These are phyloP conservation scores for Macroramphosus scolopax DNA, from an alignment of 2,797 vertebrate genomes.

Conservation along the genomic window DNA sequence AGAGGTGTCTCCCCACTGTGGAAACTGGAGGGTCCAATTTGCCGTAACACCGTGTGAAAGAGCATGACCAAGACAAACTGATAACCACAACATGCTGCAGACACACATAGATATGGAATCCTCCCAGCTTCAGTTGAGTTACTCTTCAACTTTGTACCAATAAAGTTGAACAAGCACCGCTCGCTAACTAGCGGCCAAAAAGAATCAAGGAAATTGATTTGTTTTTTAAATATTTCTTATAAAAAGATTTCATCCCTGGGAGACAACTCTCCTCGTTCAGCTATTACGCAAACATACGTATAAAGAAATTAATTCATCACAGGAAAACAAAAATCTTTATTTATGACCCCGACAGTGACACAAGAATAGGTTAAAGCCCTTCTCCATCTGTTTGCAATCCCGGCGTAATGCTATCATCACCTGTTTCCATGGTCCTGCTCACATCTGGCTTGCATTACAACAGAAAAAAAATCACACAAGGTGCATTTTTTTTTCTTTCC, in stretches of 20 bases:
- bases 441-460: conserved; percentile 91
- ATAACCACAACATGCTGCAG: conserved; percentile 10
- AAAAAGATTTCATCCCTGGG: conserved; percentile 23
- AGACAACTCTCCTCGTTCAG: conserved; percentile 51
- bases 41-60: conserved; percentile 4
- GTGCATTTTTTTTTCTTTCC: conserved; percentile 83
- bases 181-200: conserved; percentile 17
- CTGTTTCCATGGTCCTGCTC: conserved; percentile 84
- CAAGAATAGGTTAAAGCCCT: conserved; percentile 84
- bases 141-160: conserved; percentile 17
- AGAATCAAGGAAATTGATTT: no score
- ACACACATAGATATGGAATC: conserved; percentile 1
- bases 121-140: conserved; percentile 1
- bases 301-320: conserved; percentile 70
- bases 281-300: conserved; percentile 58
- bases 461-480: conserved; percentile 83
- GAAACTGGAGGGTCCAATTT: conserved; percentile 32
- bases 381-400: conserved; percentile 87
- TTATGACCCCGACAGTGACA: conserved; percentile 79
- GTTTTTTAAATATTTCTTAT: conserved; percentile 21
- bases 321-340: conserved; percentile 70
- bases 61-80: background rate
- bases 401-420: conserved; percentile 93
- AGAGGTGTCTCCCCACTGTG: no score
- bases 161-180: conserved; percentile 17